Percentiles rank a stretch among this genome's conserved stretches.
These are phyloP conservation scores for Ecliptopera silaceata DNA, from an alignment of 2,888 invertebrate species.

Conservation along the genomic window DNA sequence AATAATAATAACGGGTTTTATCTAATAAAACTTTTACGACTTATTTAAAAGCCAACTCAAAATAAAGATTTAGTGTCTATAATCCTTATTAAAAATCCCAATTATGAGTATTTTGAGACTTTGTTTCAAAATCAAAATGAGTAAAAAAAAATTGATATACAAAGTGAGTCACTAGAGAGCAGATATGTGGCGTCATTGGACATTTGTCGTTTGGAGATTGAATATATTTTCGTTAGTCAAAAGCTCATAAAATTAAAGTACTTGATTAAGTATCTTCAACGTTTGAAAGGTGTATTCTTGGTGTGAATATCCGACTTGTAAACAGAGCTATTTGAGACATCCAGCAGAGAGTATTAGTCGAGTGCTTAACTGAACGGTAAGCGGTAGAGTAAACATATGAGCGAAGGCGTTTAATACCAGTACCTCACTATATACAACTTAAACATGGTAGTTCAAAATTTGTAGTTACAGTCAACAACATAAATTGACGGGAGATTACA, in stretches of 20 bases:
- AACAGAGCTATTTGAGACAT: conserved; percentile 60
- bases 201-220: no score
- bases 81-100: no score
- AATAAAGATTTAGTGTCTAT: no score
- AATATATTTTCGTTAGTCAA: conserved; percentile 52
- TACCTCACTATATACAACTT: conserved; percentile 33
- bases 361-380: conserved; percentile 65
- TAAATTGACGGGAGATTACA: no score
- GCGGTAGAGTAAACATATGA: conserved; percentile 68
- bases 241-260: conserved; percentile 50
- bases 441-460: conserved; percentile 13
- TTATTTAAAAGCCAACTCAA: no score
- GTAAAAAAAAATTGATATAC: no score
- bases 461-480: no score
- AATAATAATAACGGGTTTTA: conserved; percentile 39
- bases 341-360: conserved; percentile 45
- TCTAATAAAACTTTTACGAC: no score
- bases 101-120: no score
- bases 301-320: conserved; percentile 56
- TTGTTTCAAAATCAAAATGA: no score
- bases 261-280: conserved; percentile 66
- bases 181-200: no score
- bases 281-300: conserved; percentile 60
- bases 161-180: no score
- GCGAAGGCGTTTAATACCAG: conserved; percentile 52